phyloP scores from a whole-genome alignment of 2,797 vertebrate genomes.

The Bradypodion ventrale region DNA sequence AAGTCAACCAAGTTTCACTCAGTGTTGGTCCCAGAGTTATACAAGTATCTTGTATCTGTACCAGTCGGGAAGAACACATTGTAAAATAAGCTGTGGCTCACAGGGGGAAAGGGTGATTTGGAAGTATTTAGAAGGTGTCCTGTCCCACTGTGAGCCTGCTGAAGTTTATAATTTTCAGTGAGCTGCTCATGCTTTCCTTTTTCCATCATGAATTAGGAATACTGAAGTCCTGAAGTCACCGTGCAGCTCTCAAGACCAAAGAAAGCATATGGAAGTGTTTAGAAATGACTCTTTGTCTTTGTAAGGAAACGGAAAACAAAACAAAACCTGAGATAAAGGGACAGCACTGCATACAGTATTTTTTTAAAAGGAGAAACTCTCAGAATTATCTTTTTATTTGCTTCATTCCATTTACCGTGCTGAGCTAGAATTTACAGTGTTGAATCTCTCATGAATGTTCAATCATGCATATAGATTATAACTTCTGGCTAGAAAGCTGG shows the following conservation, averaged over 20 bases:
- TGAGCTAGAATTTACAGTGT: background rate
- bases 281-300: constrained; percentile 52
- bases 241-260: background rate
- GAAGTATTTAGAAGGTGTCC: no score
- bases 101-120: background rate
- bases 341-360: constrained; percentile 60
- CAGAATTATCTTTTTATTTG: background rate
- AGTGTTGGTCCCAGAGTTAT: no score
- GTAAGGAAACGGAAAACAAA: constrained; percentile 76
- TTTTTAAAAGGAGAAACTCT: background rate
- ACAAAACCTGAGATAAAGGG: constrained; percentile 61
- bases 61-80: no score
- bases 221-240: background rate
- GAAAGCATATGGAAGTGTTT: constrained; percentile 2
- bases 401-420: constrained; percentile 3
- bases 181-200: background rate
- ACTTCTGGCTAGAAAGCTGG: background rate
- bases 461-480: background rate
- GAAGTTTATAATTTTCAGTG: background rate
- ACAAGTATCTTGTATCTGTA: no score
- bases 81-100: background rate
- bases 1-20: background rate
- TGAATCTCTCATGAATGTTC: background rate
- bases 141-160: background rate
- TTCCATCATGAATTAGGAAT: constrained; percentile 2